phyloP scores from a whole-genome alignment of 1,140 invertebrate species.

The Drosophila mauritiana region DNA sequence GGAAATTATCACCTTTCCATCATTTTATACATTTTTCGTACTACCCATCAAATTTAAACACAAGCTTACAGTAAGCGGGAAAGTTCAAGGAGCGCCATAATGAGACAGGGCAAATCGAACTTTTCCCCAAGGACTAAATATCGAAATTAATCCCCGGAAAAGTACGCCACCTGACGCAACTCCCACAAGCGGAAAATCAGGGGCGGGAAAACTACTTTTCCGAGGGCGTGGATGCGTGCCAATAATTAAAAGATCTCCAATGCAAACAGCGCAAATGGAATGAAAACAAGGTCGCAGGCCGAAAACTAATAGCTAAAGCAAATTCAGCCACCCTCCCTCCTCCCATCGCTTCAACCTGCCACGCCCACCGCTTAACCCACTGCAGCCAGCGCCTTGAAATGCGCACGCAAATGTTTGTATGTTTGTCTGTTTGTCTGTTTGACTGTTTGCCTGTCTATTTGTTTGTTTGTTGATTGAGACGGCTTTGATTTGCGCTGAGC shows the following conservation, averaged over 20 bases:
- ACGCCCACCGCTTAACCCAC: slow-evolving; percentile 3
- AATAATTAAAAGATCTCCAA: slow-evolving; percentile 82
- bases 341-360: not conserved
- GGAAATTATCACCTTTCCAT: too few species aligned
- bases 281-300: slow-evolving; percentile 75
- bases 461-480: slow-evolving; percentile 76
- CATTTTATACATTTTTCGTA: too few species aligned
- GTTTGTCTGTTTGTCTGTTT: slow-evolving; percentile 38
- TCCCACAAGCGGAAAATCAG: slow-evolving; percentile 58
- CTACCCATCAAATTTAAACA: too few species aligned
- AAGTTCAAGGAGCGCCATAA: too few species aligned
- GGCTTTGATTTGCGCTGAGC: slow-evolving; percentile 74
- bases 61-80: too few species aligned
- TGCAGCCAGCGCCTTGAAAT: slow-evolving; percentile 53
- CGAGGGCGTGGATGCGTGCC: slow-evolving; percentile 52
- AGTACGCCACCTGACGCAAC: slow-evolving; percentile 58
- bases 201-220: slow-evolving; percentile 3
- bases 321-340: slow-evolving; percentile 29
- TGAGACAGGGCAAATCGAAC: not conserved
- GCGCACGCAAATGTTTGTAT: slow-evolving; percentile 54
- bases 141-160: slow-evolving; percentile 19
- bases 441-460: slow-evolving; percentile 47
- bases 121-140: not conserved
- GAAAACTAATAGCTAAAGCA: slow-evolving; percentile 67
- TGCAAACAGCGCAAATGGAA: slow-evolving; percentile 81